Evolutionary conservation across 2,888 invertebrate genomes (phyloP).

Genomic region (Philereme vetulata): DNA sequence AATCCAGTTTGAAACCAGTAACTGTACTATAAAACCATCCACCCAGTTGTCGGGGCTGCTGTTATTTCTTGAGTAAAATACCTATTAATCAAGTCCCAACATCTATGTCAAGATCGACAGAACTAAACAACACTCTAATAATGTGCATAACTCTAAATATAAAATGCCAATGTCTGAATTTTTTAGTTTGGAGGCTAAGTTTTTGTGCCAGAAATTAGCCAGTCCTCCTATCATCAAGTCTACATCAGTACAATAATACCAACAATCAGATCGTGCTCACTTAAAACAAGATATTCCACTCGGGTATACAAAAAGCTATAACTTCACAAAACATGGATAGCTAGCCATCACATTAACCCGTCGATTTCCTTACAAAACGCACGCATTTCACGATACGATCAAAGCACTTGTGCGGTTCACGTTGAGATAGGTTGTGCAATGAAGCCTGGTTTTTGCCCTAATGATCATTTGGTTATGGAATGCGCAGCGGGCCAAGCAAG

Average conservation of each 20-base stretch:
- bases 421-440: conserved; percentile 51
- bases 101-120: too few species aligned
- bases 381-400: conserved; percentile 43
- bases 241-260: not conserved
- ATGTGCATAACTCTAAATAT: too few species aligned
- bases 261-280: not conserved
- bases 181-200: too few species aligned
- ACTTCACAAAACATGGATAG: conserved; percentile 7
- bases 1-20: conserved; percentile 36
- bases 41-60: conserved; percentile 23
- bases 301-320: not conserved
- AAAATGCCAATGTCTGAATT: too few species aligned
- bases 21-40: conserved; percentile 28
- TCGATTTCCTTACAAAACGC: conserved; percentile 35
- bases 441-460: conserved; percentile 64
- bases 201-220: too few species aligned
- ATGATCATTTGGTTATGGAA: conserved; percentile 68
- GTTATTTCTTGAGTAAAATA: conserved; percentile 17
- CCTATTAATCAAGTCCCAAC: conserved; percentile 6
- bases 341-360: conserved; percentile 36
- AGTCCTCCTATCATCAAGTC: too few species aligned
- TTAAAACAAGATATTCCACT: not conserved
- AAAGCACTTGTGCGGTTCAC: conserved; percentile 31
- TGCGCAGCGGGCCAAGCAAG: conserved; percentile 61
- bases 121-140: too few species aligned